Conservation (phyloP, 1,140 invertebrate genomes). For the Nomia melanderi region DNA sequence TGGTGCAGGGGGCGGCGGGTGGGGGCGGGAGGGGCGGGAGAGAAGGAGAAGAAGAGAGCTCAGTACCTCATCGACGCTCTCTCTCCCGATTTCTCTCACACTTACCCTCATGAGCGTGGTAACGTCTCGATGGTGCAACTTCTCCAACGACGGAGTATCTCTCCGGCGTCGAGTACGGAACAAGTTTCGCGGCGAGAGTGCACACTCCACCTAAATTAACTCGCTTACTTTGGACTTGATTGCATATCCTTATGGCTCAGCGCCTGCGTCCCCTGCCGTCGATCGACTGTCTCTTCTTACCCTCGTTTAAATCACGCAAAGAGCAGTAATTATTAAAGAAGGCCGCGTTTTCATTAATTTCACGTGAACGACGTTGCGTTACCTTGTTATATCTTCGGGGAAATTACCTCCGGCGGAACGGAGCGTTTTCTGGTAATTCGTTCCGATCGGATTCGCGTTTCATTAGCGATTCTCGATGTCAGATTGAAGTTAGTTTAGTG, state of each 20-base stretch:
- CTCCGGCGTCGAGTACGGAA: constrained; percentile 53
- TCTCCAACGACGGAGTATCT: constrained; percentile 67
- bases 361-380: not conserved
- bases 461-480: too few species aligned
- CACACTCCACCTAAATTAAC: constrained; percentile 75
- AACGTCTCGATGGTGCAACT: constrained; percentile 72
- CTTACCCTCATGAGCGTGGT: constrained; percentile 60
- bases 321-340: constrained; percentile 49
- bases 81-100: constrained; percentile 42
- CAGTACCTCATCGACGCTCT: constrained; percentile 4
- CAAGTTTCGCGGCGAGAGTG: constrained; percentile 74
- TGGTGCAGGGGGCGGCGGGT: too few species aligned
- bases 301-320: constrained; percentile 27
- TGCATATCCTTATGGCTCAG: constrained; percentile 69
- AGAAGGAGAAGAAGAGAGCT: not conserved
- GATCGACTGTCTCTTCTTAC: constrained; percentile 52
- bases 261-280: constrained; percentile 34
- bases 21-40: not conserved
- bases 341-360: constrained; percentile 45
- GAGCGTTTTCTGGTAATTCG: not conserved
- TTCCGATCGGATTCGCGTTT: too few species aligned
- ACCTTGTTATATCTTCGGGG: not conserved
- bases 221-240: constrained; percentile 74
- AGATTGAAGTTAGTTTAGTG: too few species aligned
- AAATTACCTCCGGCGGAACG: not conserved